Evolutionary conservation across 2,797 vertebrate species (phyloP).

Genomic region (Molossus molossus): DNA sequence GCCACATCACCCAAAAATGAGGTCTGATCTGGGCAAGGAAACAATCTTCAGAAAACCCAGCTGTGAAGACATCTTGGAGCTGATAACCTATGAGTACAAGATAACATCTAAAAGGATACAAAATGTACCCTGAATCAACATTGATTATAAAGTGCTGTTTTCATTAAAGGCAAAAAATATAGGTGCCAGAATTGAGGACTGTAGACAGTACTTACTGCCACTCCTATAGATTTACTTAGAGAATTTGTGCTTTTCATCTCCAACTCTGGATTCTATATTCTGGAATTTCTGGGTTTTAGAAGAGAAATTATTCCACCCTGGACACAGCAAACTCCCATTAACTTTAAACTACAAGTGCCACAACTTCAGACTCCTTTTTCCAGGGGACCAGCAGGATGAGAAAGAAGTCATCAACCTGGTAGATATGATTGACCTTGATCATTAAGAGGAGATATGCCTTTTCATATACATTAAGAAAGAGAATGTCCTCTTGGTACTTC

Average conservation of each 20-base stretch:
- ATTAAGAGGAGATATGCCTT: not conserved
- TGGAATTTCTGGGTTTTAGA: not conserved
- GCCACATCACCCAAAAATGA: not conserved
- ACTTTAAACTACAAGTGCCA: not conserved
- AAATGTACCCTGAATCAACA: not conserved
- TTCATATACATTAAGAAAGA: not conserved
- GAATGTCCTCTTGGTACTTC: not conserved
- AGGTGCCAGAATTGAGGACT: not conserved
- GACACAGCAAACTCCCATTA: conserved; percentile 1
- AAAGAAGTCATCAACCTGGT: not conserved
- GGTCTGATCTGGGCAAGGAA: not conserved
- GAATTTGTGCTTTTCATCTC: not conserved
- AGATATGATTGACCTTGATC: not conserved
- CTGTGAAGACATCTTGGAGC: not conserved
- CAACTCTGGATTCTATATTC: not conserved
- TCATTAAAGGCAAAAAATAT: not conserved
- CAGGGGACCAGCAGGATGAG: not conserved
- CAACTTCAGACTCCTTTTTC: not conserved
- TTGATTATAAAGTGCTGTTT: not conserved
- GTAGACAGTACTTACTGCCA: not conserved
- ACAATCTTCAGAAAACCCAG: not conserved
- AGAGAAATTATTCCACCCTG: not conserved
- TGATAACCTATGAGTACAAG: not conserved
- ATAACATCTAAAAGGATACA: not conserved
- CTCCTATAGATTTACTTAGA: not conserved